These are phyloP conservation scores for Myotis planiceps DNA, from an alignment of 2,797 vertebrate genomes.

Conservation along the genomic window DNA sequence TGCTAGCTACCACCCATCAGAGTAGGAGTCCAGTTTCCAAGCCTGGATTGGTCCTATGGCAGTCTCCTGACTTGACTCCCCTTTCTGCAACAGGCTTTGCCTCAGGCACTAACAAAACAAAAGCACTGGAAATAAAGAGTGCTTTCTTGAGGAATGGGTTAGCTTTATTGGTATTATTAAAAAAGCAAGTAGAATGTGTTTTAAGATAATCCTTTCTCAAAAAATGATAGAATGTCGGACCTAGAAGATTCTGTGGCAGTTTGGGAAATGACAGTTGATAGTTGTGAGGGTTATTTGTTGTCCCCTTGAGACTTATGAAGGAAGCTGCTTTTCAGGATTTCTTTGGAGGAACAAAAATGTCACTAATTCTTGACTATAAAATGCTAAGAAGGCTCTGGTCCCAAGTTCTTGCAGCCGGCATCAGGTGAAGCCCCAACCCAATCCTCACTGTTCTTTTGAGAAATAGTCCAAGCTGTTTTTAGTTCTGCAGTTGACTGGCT, in stretches of 20 bases:
- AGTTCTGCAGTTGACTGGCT: not conserved
- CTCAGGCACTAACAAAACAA: not conserved
- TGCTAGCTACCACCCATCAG: not conserved
- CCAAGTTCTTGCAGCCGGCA: not conserved
- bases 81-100: conserved; percentile 20
- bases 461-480: not conserved
- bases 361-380: not conserved
- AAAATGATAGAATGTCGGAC: conserved; percentile 62
- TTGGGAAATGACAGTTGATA: conserved; percentile 73
- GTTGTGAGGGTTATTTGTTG: not conserved
- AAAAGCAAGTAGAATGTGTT: conserved; percentile 62
- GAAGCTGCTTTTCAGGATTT: not conserved
- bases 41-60: not conserved
- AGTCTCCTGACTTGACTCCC: not conserved
- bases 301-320: not conserved
- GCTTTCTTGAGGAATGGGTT: conserved; percentile 27
- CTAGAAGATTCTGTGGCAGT: conserved; percentile 75
- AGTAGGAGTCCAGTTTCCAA: not conserved
- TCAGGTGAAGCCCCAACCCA: not conserved
- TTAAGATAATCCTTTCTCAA: conserved; percentile 47
- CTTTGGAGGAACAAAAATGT: conserved; percentile 14
- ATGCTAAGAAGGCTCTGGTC: not conserved
- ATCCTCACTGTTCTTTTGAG: not conserved
- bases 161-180: conserved; percentile 21
- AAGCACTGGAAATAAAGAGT: not conserved